These are phyloP conservation scores for Terebella lapidaria DNA, from an alignment of 2,888 invertebrate species.

Conservation along the genomic window DNA sequence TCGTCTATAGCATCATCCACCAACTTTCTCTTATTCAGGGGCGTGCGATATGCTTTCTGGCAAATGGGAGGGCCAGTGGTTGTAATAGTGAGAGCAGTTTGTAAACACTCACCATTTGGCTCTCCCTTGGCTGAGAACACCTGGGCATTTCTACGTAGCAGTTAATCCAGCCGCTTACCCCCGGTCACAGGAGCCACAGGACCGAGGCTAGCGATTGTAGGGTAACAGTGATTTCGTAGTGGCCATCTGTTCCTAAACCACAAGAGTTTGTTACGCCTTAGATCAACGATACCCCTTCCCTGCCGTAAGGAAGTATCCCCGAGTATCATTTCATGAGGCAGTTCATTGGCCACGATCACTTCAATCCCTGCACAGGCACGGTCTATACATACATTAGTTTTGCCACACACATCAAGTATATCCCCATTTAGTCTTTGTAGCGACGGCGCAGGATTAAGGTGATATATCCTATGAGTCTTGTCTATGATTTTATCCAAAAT, in stretches of 20 bases:
- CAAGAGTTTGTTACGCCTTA: background rate
- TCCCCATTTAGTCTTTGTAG: background rate
- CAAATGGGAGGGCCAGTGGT: constrained; percentile 5
- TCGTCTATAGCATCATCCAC: constrained; percentile 7
- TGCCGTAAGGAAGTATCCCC: background rate
- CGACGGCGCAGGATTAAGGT: background rate
- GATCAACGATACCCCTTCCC: background rate
- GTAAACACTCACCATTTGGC: background rate
- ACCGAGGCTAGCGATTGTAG: background rate
- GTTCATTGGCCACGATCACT: background rate
- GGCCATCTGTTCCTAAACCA: constrained; percentile 1
- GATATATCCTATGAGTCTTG: background rate
- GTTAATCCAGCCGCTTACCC: background rate
- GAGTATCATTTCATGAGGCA: constrained; percentile 1
- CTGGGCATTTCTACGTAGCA: constrained; percentile 2
- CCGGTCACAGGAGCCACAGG: background rate
- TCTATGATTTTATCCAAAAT: background rate
- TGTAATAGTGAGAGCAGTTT: background rate
- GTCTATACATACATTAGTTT: background rate
- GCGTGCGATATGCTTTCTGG: constrained; percentile 8
- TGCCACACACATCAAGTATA: background rate
- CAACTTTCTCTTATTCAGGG: constrained; percentile 4
- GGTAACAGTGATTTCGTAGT: background rate
- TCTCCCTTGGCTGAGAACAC: constrained; percentile 1
- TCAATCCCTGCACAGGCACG: background rate